A percentile compares a stretch with the other conserved stretches of the same genome.
Evolutionary conservation across 1,140 invertebrate genomes (phyloP).

Genomic region (Mylabris phalerata): DNA sequence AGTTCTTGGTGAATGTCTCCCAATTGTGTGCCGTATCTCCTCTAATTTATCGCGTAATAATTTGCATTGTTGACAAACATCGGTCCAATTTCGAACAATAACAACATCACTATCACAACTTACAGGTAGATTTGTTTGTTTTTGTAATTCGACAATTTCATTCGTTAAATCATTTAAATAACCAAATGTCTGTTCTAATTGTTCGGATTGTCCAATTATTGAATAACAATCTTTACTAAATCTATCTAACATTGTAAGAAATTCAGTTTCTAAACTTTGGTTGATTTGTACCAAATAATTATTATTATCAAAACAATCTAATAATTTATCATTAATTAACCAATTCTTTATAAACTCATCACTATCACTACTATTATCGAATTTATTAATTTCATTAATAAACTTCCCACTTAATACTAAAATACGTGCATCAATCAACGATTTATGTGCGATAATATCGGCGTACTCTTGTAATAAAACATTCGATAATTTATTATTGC

Average conservation of each 20-base stretch:
- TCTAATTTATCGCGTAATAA: slow-evolving; percentile 24
- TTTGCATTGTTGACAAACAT: slow-evolving; percentile 44
- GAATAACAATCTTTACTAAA: slow-evolving; percentile 29
- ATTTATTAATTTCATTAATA: not conserved
- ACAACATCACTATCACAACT: slow-evolving; percentile 6
- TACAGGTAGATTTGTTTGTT: slow-evolving; percentile 23
- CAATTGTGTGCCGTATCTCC: slow-evolving; percentile 16
- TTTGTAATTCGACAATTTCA: slow-evolving; percentile 31
- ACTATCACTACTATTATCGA: not conserved
- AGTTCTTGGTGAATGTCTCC: not conserved
- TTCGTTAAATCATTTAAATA: slow-evolving; percentile 27
- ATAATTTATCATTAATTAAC: slow-evolving; percentile 29
- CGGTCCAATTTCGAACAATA: slow-evolving; percentile 35
- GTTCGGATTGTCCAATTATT: slow-evolving; percentile 25
- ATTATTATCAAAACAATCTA: slow-evolving; percentile 27
- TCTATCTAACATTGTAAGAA: slow-evolving; percentile 34
- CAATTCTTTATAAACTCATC: slow-evolving; percentile 18
- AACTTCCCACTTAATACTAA: slow-evolving; percentile 50
- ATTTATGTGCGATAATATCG: slow-evolving; percentile 68
- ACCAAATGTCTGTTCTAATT: slow-evolving; percentile 25
- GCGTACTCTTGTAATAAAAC: slow-evolving; percentile 61
- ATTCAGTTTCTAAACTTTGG: slow-evolving; percentile 37
- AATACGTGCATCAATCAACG: slow-evolving; percentile 65
- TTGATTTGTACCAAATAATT: slow-evolving; percentile 28
- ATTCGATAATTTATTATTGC: slow-evolving; percentile 44